Conservation (phyloP, 2,888 invertebrate species). For the Calameuta filiformis region DNA sequence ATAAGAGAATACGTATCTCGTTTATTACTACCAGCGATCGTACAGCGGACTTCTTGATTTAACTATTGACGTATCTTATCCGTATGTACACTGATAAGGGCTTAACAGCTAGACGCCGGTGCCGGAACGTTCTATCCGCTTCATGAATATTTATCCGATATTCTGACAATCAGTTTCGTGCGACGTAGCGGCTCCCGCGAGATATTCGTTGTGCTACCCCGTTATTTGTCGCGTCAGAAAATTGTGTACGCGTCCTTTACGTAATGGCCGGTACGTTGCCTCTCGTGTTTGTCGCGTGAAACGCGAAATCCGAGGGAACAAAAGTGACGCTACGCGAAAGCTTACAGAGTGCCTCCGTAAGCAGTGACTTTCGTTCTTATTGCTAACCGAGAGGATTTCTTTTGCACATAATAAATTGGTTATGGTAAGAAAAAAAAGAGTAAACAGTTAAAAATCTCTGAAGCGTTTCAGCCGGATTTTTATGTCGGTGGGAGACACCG, state of each 20-base stretch:
- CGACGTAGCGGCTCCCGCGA: neutral
- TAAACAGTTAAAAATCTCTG: neutral
- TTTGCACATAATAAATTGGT: neutral
- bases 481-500: neutral
- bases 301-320: neutral
- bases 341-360: neutral
- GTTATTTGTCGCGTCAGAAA: neutral
- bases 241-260: neutral
- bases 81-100: neutral
- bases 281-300: too few relatives aligned
- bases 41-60: neutral
- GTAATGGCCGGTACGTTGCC: too few relatives aligned
- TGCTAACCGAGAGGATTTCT: neutral
- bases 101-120: neutral
- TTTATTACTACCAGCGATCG: neutral
- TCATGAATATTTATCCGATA: slow-evolving; percentile 17
- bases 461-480: neutral
- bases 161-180: neutral
- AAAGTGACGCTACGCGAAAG: neutral
- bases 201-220: neutral
- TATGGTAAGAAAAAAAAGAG: neutral
- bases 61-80: neutral
- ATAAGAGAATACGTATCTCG: neutral
- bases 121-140: neutral
- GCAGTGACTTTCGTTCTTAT: too few relatives aligned